Evolutionary conservation across 2,113 vertebrate species (phyloP).

Genomic region (Apistogramma diplotaenia): DNA sequence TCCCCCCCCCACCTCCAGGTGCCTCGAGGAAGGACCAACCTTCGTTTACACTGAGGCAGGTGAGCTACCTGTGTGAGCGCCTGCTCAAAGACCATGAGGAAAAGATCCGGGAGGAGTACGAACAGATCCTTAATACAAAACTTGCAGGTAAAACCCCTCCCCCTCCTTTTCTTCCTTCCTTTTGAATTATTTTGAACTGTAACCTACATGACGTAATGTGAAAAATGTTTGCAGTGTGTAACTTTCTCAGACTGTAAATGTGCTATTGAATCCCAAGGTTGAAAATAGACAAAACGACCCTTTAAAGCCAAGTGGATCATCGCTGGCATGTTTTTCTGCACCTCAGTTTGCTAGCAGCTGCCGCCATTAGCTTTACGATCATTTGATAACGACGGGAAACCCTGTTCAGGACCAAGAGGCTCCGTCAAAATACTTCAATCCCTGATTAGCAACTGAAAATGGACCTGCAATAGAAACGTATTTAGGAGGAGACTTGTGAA

Average conservation of each 20-base stretch:
- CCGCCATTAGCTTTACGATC: no score
- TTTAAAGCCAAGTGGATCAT: no score
- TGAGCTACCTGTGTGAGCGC: constrained; percentile 89
- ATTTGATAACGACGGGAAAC: no score
- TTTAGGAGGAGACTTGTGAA: no score
- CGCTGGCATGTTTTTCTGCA: no score
- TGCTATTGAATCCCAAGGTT: neutral
- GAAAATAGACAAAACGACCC: no score
- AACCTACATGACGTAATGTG: neutral
- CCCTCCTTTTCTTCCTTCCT: no score
- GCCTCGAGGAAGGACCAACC: constrained; percentile 89
- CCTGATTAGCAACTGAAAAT: no score
- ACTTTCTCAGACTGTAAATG: neutral
- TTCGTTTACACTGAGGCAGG: constrained; percentile 88
- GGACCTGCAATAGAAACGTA: no score
- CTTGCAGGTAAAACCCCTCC: constrained; percentile 79
- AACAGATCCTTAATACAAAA: constrained; percentile 92
- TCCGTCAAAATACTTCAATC: no score
- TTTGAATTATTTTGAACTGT: neutral
- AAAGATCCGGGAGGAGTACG: constrained; percentile 90
- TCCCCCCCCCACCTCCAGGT: constrained; percentile 62
- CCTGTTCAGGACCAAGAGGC: no score
- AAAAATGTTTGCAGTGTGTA: neutral
- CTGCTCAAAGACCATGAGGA: constrained; percentile 92
- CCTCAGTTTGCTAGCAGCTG: no score